Evolutionary conservation across 2,888 invertebrate species (phyloP), one percentile per base, ranked within the genome.

Genomic region (Mythimna loreyi): DNA sequence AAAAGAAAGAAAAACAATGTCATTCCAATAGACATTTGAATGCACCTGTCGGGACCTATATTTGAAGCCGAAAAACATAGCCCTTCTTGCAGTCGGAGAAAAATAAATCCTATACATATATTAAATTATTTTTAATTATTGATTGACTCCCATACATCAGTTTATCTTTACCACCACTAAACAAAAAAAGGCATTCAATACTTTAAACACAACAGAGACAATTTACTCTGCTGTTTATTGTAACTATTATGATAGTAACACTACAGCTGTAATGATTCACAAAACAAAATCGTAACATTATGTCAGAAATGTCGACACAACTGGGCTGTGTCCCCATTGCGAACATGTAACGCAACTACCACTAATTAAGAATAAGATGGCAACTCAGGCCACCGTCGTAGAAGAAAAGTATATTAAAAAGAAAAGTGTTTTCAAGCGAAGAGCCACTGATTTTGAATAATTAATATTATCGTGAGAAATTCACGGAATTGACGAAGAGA

Each of bases 301-400:
- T 87, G 87, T 89, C 90, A 86, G 89, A 82, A 76, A 87, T 84
- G 78, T 82, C 75, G 91, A 92, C 93, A 91, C 89, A 93, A 91
- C 87, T 92, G 87, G 93, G 92, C 82, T 90, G 85, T 80, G 91
- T 84, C 88, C 93, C 85, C 87, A 80, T 87, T 90, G 79, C 77
- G 78, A 75, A 78, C 79, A 65, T 83, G 87, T 85, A 86, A 87
- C 84, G 83, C 84, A 83, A 85, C 88, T 82, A 72, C 75, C 73
- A 79, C 86, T 89, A 92, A 93, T 92, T 72, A 50, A 72, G 63
- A 72, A 43, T 90, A 90, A 91, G 85, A 89, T 76, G 85, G 81
- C 49, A 7, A 50, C 86, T 86, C 86, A 80, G 84, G 85, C 72
- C 84, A 80, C 86, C 87, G 91, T 89, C 89, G 85, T 83, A 82